phyloP scores from a whole-genome alignment of 2,888 invertebrate species.

The Conistra vaccinii region DNA sequence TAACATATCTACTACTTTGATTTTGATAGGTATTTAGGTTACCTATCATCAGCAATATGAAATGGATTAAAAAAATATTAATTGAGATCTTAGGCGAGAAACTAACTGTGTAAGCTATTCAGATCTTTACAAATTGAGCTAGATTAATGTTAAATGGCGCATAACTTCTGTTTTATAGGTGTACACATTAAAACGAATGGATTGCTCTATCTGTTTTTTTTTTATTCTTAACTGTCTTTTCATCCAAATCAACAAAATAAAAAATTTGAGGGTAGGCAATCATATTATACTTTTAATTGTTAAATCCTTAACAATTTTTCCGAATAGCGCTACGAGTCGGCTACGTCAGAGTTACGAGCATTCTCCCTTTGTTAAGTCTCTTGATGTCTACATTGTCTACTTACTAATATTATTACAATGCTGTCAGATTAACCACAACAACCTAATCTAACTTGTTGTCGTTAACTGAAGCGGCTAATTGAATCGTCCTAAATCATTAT shows the following conservation, averaged over 20 bases:
- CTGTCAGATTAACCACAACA: slow-evolving; percentile 4
- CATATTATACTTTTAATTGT: background rate
- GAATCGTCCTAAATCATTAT: slow-evolving; percentile 28
- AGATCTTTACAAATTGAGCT: slow-evolving; percentile 38
- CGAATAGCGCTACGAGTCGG: no score
- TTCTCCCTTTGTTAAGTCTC: no score
- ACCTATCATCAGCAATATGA: slow-evolving; percentile 18
- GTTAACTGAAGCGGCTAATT: slow-evolving; percentile 28
- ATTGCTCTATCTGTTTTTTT: background rate
- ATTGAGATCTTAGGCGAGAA: slow-evolving; percentile 25
- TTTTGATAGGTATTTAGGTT: slow-evolving; percentile 45
- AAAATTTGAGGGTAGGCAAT: background rate
- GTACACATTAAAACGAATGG: slow-evolving; percentile 17
- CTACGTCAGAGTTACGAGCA: background rate
- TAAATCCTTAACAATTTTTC: no score
- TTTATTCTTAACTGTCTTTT: background rate
- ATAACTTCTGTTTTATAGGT: slow-evolving; percentile 37
- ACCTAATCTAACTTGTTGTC: background rate
- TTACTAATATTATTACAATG: background rate
- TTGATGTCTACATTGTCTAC: background rate
- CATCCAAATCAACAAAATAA: slow-evolving; percentile 2
- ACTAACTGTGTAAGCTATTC: slow-evolving; percentile 35
- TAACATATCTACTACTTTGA: slow-evolving; percentile 39
- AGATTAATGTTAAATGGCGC: slow-evolving; percentile 31
- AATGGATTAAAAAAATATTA: slow-evolving; percentile 21